Percentiles rank a stretch among this genome's conserved stretches.
phyloP scores from a whole-genome alignment of 2,888 invertebrate species.

The Rotaria socialis region DNA sequence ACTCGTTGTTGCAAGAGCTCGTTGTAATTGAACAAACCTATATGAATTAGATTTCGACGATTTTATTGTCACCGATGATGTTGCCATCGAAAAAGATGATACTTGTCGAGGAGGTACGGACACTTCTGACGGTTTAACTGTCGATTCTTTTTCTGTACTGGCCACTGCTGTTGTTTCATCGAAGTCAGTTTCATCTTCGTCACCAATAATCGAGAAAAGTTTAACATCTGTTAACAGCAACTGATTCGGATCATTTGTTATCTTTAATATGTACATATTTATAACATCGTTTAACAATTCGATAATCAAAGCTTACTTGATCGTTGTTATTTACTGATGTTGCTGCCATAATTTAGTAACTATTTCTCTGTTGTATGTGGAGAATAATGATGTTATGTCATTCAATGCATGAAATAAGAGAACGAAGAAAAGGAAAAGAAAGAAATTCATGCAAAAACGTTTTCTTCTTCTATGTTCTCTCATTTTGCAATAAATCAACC shows the following conservation, averaged over 20 bases:
- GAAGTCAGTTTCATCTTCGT: background rate
- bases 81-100: background rate
- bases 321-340: background rate
- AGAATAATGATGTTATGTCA: background rate
- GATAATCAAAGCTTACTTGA: background rate
- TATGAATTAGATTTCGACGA: background rate
- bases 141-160: background rate
- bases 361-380: background rate
- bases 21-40: slow-evolving; percentile 1
- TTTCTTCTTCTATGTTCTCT: too few species aligned
- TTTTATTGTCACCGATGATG: background rate
- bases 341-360: background rate
- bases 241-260: too few species aligned
- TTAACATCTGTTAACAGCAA: background rate
- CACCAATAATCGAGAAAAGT: background rate
- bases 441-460: too few species aligned
- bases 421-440: too few species aligned
- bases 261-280: background rate
- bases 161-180: background rate
- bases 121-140: background rate
- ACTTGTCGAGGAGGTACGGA: background rate
- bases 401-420: background rate
- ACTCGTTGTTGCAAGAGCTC: background rate
- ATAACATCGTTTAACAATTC: background rate
- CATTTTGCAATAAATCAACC: too few species aligned